Percentiles rank a stretch among this genome's conserved stretches.
phyloP scores from a whole-genome alignment of 2,888 invertebrate genomes.

The Coleophora deauratella region DNA sequence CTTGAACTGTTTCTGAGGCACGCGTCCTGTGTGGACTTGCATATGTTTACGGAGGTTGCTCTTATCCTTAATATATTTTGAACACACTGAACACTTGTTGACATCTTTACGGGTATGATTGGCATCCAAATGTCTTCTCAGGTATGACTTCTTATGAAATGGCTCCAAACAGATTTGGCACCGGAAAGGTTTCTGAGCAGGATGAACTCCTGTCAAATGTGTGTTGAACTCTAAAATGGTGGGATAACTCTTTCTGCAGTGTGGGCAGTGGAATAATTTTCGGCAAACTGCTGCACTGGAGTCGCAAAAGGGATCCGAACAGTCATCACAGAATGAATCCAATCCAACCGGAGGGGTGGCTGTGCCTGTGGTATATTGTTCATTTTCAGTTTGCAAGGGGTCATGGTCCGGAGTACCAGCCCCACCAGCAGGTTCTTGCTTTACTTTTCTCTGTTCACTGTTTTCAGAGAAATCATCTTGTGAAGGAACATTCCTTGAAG shows the following conservation, averaged over 20 bases:
- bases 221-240: slow-evolving; percentile 70
- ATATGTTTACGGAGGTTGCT: slow-evolving; percentile 71
- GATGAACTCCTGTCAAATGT: slow-evolving; percentile 68
- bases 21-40: slow-evolving; percentile 71
- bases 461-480: slow-evolving; percentile 64
- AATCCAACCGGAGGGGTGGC: slow-evolving; percentile 58
- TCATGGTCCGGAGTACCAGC: slow-evolving; percentile 60
- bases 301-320: slow-evolving; percentile 70
- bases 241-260: slow-evolving; percentile 70
- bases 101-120: slow-evolving; percentile 69
- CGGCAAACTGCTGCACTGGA: slow-evolving; percentile 59
- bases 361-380: slow-evolving; percentile 46
- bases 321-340: slow-evolving; percentile 69
- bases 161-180: slow-evolving; percentile 72
- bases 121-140: slow-evolving; percentile 67
- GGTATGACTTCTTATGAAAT: slow-evolving; percentile 65
- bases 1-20: slow-evolving; percentile 71
- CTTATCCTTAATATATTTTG: slow-evolving; percentile 72
- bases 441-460: slow-evolving; percentile 60
- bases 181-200: slow-evolving; percentile 68
- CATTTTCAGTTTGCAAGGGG: slow-evolving; percentile 50
- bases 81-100: slow-evolving; percentile 70
- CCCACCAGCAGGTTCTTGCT: slow-evolving; percentile 59
- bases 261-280: slow-evolving; percentile 70
- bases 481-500: slow-evolving; percentile 58